Percentiles rank a stretch among this genome's conserved stretches.
Evolutionary conservation across 2,797 vertebrate species (phyloP).

Genomic region (Chiloscyllium punctatum): DNA sequence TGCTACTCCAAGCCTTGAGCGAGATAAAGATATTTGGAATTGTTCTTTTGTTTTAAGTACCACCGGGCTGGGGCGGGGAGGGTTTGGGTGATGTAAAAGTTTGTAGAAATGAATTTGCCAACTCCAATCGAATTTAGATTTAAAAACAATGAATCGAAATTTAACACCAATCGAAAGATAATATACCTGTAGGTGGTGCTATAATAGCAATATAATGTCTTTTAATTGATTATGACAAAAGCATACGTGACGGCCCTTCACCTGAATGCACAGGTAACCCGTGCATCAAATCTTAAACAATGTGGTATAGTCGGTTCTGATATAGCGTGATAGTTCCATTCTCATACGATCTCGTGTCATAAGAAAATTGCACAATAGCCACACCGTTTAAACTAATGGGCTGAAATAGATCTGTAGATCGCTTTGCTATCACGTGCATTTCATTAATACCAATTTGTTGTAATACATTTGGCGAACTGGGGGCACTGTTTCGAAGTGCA

Average conservation of each 20-base stretch:
- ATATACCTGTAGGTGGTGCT: not conserved
- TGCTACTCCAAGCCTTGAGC: not conserved
- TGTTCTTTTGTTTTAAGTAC: not conserved
- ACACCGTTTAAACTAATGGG: too few species aligned
- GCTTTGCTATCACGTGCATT: too few species aligned
- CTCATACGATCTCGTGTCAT: too few species aligned
- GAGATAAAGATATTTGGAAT: not conserved
- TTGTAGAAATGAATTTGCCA: not conserved
- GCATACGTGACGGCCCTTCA: not conserved
- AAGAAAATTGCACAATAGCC: too few species aligned
- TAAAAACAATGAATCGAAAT: not conserved
- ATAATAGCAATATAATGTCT: not conserved
- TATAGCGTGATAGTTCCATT: too few species aligned
- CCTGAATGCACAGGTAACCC: not conserved
- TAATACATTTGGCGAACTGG: too few species aligned
- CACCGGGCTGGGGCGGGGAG: too few species aligned
- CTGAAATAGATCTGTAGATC: too few species aligned
- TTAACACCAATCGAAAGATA: not conserved
- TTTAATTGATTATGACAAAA: not conserved
- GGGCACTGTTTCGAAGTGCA: too few species aligned
- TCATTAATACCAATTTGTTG: too few species aligned
- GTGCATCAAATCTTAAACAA: not conserved
- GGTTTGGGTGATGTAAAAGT: not conserved
- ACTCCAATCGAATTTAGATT: not conserved
- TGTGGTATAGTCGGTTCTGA: not conserved